phyloP scores from a whole-genome alignment of 2,113 vertebrate genomes.

The Elanoides forficatus region DNA sequence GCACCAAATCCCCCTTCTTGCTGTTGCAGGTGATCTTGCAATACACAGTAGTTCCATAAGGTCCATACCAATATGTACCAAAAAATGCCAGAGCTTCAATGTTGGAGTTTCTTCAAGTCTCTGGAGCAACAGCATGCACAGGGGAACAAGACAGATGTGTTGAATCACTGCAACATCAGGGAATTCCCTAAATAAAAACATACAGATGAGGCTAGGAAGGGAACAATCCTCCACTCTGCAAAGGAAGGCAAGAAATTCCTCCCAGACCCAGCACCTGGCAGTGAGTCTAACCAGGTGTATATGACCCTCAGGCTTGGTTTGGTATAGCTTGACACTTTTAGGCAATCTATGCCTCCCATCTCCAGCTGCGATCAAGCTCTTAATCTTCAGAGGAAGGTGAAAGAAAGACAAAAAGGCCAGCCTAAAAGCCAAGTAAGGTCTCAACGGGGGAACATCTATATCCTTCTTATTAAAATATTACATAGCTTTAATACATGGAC shows the following conservation, averaged over 20 bases:
- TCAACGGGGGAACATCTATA: not conserved
- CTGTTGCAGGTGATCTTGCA: not conserved
- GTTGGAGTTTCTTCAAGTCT: not conserved
- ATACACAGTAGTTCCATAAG: not conserved
- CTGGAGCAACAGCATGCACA: not conserved
- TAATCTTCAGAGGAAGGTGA: slow-evolving; percentile 32
- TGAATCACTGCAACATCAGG: not conserved
- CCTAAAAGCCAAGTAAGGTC: slow-evolving; percentile 22
- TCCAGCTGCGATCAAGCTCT: slow-evolving; percentile 13
- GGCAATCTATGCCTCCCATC: not conserved
- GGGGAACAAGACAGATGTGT: not conserved
- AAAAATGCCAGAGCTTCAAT: not conserved
- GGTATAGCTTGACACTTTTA: not conserved
- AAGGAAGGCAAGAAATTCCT: not conserved
- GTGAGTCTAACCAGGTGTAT: not conserved
- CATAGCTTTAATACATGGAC: not conserved
- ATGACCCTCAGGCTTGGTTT: not conserved
- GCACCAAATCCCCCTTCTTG: not conserved
- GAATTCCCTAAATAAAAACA: not conserved
- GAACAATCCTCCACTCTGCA: not conserved
- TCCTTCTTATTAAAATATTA: slow-evolving; percentile 39
- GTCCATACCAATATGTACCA: not conserved
- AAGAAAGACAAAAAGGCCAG: not conserved
- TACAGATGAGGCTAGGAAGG: not conserved
- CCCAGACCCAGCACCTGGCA: not conserved